Evolutionary conservation across 1,140 invertebrate genomes (phyloP).

Genomic region (Calephelis nemesis): DNA sequence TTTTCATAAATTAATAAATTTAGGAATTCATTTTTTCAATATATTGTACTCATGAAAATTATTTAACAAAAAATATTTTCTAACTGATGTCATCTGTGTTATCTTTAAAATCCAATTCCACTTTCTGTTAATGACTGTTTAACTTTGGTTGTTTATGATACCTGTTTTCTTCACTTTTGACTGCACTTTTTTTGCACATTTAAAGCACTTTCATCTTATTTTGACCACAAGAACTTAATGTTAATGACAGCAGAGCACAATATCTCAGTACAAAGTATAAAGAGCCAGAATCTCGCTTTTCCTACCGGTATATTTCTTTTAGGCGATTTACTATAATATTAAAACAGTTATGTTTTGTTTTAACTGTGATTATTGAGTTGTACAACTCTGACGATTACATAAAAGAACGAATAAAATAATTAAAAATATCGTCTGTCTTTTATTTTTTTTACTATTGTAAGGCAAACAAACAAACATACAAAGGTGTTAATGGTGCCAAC

Average conservation of each 20-base stretch:
- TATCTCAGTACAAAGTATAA: conserved; percentile 65
- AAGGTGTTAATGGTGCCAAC: too few relatives aligned
- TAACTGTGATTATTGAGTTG: conserved; percentile 80
- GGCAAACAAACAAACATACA: not conserved
- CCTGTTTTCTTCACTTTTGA: too few relatives aligned
- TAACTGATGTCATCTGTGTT: too few relatives aligned
- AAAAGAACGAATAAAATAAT: conserved; percentile 78
- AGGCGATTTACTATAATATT: conserved; percentile 59
- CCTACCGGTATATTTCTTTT: conserved; percentile 57
- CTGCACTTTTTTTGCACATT: not conserved
- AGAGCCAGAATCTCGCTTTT: conserved; percentile 31
- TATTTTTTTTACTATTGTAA: not conserved
- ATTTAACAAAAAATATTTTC: too few relatives aligned
- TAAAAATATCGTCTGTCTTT: conserved; percentile 34
- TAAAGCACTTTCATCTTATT: not conserved
- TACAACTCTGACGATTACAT: conserved; percentile 79
- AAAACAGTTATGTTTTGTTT: conserved; percentile 78
- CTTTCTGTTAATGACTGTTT: not conserved
- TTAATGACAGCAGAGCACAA: conserved; percentile 68
- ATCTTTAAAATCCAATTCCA: not conserved
- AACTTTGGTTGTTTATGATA: too few relatives aligned
- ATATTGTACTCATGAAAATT: too few relatives aligned
- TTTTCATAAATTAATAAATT: not conserved
- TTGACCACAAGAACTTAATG: conserved; percentile 28
- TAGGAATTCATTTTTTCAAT: too few relatives aligned